Percentiles rank a stretch among this genome's conserved stretches.
Conservation (phyloP, 1,140 invertebrate genomes). For the Hylaeus anthracinus region DNA sequence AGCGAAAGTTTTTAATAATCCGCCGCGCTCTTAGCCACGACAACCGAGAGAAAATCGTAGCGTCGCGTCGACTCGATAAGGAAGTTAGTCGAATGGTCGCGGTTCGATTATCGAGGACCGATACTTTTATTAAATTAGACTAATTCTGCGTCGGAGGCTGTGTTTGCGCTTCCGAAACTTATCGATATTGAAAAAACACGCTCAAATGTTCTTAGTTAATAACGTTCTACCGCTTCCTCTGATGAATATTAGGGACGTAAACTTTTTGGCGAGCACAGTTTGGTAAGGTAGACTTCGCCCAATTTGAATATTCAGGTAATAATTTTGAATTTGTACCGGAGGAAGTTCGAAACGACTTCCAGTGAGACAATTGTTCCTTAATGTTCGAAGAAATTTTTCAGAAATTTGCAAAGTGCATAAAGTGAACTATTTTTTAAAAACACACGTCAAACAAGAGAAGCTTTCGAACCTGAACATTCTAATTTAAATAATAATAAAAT, state of each 20-base stretch:
- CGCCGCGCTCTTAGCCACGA: constrained; percentile 11
- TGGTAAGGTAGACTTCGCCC: not conserved
- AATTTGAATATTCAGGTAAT: not conserved
- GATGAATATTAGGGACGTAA: no score
- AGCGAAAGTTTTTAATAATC: constrained; percentile 46
- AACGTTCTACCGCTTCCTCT: not conserved
- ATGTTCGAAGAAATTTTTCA: no score
- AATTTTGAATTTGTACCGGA: not conserved
- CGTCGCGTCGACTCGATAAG: not conserved
- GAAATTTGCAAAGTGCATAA: no score
- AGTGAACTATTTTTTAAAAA: no score
- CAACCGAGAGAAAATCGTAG: not conserved
- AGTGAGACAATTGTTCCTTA: no score
- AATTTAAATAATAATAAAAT: no score
- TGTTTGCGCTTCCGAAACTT: not conserved
- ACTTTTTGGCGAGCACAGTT: not conserved
- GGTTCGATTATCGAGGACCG: not conserved
- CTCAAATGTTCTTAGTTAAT: not conserved
- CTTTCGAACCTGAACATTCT: no score
- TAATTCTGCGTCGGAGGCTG: not conserved
- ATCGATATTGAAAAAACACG: not conserved
- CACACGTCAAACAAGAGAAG: no score
- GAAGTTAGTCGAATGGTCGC: not conserved
- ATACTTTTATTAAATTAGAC: constrained; percentile 25
- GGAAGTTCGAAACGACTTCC: no score